Percentiles rank a stretch among this genome's conserved stretches.
These are phyloP conservation scores for Pangasius mekongensis DNA, from an alignment of 2,797 vertebrate genomes.

Conservation along the genomic window DNA sequence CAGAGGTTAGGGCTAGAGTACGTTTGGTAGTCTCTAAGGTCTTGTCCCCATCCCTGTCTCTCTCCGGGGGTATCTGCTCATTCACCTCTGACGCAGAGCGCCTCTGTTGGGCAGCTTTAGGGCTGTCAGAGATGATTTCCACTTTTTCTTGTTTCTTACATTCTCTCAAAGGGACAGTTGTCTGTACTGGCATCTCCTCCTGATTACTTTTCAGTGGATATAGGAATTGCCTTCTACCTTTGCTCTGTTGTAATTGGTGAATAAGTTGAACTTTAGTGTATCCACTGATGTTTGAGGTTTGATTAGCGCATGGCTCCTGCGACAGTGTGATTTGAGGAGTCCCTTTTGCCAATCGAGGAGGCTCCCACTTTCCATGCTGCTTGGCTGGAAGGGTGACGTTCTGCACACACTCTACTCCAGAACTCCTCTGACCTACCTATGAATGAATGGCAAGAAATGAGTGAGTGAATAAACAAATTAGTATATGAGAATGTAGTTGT, in stretches of 20 bases:
- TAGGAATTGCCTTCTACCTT: neutral
- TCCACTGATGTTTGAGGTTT: neutral
- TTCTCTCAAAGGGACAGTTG: neutral
- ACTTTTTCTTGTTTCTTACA: slow-evolving; percentile 22
- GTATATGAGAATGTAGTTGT: neutral
- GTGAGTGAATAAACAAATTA: neutral
- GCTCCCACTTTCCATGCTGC: slow-evolving; percentile 57
- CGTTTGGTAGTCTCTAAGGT: slow-evolving; percentile 26
- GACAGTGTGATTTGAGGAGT: neutral
- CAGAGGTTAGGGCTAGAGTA: slow-evolving; percentile 62
- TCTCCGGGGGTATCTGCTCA: slow-evolving; percentile 19
- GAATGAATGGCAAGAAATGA: slow-evolving; percentile 28
- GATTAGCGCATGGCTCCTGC: neutral
- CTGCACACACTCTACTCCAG: neutral
- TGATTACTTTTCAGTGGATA: neutral
- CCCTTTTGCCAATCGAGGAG: slow-evolving; percentile 33
- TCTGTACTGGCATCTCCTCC: neutral
- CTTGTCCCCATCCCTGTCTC: neutral
- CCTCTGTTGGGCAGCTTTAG: slow-evolving; percentile 41
- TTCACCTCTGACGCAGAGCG: slow-evolving; percentile 6
- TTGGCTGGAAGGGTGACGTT: neutral
- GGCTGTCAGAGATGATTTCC: neutral
- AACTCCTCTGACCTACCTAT: slow-evolving; percentile 27
- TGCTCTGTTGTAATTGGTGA: slow-evolving; percentile 8
- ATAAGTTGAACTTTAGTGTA: neutral